A percentile compares a stretch with the other conserved stretches of the same genome.
These are phyloP conservation scores for Bungarus multicinctus DNA, from an alignment of 2,113 vertebrate genomes.

Conservation along the genomic window DNA sequence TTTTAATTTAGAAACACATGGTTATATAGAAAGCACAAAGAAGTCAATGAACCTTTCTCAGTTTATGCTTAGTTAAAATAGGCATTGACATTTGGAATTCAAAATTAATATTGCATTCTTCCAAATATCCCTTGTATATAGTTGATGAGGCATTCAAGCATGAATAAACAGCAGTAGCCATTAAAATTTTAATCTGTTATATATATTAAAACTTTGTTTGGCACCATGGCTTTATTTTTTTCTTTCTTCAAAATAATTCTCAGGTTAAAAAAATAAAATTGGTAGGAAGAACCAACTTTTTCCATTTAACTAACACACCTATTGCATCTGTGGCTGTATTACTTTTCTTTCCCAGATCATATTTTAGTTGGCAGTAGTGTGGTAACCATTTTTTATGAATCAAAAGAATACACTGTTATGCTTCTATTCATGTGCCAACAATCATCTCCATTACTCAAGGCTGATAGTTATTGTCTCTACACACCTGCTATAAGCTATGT, in stretches of 20 bases:
- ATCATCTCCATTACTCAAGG: not conserved
- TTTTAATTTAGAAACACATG: constrained; percentile 48
- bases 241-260: not conserved
- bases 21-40: constrained; percentile 40
- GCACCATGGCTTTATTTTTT: not conserved
- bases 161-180: constrained; percentile 32
- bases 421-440: not conserved
- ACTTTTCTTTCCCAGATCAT: not conserved
- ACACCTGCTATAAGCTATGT: not conserved
- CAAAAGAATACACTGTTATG: not conserved
- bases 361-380: not conserved
- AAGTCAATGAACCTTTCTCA: constrained; percentile 26
- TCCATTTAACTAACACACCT: not conserved
- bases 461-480: not conserved
- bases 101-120: constrained; percentile 42
- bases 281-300: not conserved
- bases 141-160: constrained; percentile 18
- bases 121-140: constrained; percentile 15
- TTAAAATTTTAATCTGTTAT: constrained; percentile 38
- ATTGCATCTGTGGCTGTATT: not conserved
- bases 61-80: constrained; percentile 9
- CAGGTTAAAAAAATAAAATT: constrained; percentile 17
- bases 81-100: constrained; percentile 29
- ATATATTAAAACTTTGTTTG: constrained; percentile 39
- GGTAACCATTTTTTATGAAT: not conserved